Conservation (phyloP, 2,797 vertebrate species). For the Acipenser oxyrinchus region DNA sequence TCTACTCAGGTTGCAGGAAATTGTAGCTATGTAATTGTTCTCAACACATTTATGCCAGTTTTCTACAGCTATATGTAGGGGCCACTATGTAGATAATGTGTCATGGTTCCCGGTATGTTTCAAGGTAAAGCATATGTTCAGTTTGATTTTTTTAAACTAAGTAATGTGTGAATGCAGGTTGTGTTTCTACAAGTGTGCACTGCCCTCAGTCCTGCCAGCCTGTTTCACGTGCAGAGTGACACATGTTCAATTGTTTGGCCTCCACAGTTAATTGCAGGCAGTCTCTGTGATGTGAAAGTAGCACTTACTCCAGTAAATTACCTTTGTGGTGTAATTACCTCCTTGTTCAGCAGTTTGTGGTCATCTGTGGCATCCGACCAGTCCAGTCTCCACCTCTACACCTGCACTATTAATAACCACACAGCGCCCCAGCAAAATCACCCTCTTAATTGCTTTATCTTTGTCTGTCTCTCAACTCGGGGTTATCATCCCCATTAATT, state of each 20-base stretch:
- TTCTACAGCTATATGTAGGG: too few species aligned
- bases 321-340: conserved; percentile 59
- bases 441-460: conserved; percentile 46
- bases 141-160: too few species aligned
- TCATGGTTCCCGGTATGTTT: too few species aligned
- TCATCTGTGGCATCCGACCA: conserved; percentile 55
- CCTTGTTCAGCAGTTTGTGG: conserved; percentile 48
- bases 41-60: too few species aligned
- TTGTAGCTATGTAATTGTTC: too few species aligned
- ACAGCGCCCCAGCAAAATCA: conserved; percentile 20
- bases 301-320: conserved; percentile 64
- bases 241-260: conserved; percentile 60
- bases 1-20: too few species aligned
- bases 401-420: conserved; percentile 48
- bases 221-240: conserved; percentile 50
- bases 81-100: too few species aligned
- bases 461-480: conserved; percentile 45
- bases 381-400: conserved; percentile 43
- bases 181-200: background rate
- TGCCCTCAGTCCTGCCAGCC: conserved; percentile 41
- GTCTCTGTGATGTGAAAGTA: conserved; percentile 48
- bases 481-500: conserved; percentile 49
- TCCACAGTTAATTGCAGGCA: conserved; percentile 47
- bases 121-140: too few species aligned
- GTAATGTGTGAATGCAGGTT: background rate